These are phyloP conservation scores for Drosophila mulleri DNA, from an alignment of 2,888 invertebrate genomes.

Conservation along the genomic window DNA sequence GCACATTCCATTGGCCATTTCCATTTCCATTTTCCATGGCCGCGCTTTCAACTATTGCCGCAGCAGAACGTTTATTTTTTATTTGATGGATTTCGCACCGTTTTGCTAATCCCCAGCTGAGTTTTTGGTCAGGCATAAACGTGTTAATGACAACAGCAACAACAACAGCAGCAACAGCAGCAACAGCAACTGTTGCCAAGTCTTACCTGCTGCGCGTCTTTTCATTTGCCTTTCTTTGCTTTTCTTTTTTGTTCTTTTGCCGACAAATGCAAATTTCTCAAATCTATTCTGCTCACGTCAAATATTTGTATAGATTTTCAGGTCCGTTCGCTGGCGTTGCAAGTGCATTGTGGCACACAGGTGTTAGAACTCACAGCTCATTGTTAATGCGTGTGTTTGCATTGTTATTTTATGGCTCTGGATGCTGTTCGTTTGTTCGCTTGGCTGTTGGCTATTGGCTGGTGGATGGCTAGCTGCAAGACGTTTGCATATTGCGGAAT, in stretches of 20 bases:
- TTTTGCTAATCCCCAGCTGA: slow-evolving; percentile 49
- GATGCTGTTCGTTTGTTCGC: slow-evolving; percentile 2
- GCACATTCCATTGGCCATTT: slow-evolving; percentile 50
- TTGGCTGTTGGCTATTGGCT: not conserved
- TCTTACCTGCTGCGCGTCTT: slow-evolving; percentile 63
- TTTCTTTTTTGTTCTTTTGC: slow-evolving; percentile 69
- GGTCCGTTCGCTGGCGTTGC: slow-evolving; percentile 31
- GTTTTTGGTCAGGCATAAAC: slow-evolving; percentile 49
- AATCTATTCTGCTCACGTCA: slow-evolving; percentile 68
- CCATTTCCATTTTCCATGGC: slow-evolving; percentile 52
- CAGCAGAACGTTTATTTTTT: slow-evolving; percentile 17
- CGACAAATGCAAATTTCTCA: slow-evolving; percentile 74
- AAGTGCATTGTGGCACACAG: slow-evolving; percentile 78
- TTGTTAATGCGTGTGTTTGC: slow-evolving; percentile 68
- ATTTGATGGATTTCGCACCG: slow-evolving; percentile 74
- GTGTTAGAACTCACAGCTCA: slow-evolving; percentile 73
- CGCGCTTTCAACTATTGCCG: slow-evolving; percentile 62
- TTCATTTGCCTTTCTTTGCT: slow-evolving; percentile 10
- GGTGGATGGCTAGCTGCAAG: slow-evolving; percentile 2
- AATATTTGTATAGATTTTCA: slow-evolving; percentile 78
- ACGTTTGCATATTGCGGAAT: slow-evolving; percentile 70
- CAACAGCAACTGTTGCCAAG: slow-evolving; percentile 3
- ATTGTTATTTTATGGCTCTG: slow-evolving; percentile 24
- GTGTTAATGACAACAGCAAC: slow-evolving; percentile 59
- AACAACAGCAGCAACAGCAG: slow-evolving; percentile 11